Evolutionary conservation across 2,113 vertebrate genomes (phyloP), one percentile per base, ranked within the genome.

Genomic region (Syngnathus typhle): DNA sequence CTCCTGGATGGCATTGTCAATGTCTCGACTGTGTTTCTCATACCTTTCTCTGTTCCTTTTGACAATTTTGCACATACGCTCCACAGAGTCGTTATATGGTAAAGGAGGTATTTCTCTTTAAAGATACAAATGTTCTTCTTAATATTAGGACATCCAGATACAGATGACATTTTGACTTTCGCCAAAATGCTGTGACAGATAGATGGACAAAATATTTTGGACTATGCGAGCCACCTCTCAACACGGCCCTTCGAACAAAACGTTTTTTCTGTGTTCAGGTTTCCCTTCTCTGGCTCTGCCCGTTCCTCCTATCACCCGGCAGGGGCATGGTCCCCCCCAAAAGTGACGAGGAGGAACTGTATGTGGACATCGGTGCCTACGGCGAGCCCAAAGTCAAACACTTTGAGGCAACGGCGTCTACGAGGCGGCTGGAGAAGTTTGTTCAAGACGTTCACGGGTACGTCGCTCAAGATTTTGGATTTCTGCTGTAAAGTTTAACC

Each of bases 281-380:
- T 52, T 99, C 99, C 79, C 97, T 96, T 52, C 86, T 99, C 77
- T 99, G 97, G 97, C 85, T 99, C 49, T 99, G 96, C 68, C 95
- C 97, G 0, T 99, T 99, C 85, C 86, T 94, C 76, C 60, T 99
- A 79, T 93, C 92, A 62, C 92, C 93, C 37, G 92, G 93, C 75
- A 93, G 94, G 5, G 97, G 97, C 51, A 95, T 99, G 93, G 94
- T 99, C 49, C 97, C 98, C 78, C 96, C 97, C 13, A 94, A 95
- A 82, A 94, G 94, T 16, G 80, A 94, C 1, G 92, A 97, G 85
- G 43, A 90, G 0, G 97, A 98, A 76, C 89, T 98, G 55, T 98
- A 98, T 0, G 94, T 99, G 69, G 96, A 99, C 68, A 94, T 99
- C 0, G 97, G 97, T 1, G 95, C 96, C 6, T 99, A 99, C 0